A percentile compares a stretch with the other conserved stretches of the same genome.
phyloP scores from a whole-genome alignment of 2,888 invertebrate genomes.

The Taenaris catops region DNA sequence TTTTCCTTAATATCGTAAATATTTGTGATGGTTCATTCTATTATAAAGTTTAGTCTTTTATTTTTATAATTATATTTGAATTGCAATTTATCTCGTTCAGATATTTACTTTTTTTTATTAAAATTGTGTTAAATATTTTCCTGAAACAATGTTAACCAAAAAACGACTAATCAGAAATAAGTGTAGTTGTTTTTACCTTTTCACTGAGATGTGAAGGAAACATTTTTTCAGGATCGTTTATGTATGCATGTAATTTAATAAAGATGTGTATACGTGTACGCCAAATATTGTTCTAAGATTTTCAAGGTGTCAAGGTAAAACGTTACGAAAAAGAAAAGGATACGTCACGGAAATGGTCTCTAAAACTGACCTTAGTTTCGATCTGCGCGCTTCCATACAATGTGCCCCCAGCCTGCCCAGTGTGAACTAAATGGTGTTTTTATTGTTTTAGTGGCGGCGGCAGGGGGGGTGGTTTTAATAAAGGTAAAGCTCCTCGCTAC shows the following conservation, averaged over 20 bases:
- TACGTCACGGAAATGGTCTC: conserved; percentile 69
- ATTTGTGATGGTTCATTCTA: too few species aligned
- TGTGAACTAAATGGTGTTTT: conserved; percentile 87
- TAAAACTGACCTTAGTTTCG: conserved; percentile 71
- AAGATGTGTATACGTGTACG: conserved; percentile 21
- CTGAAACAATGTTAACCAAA: conserved; percentile 1
- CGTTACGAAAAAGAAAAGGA: conserved; percentile 81
- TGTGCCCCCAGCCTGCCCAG: conserved; percentile 79
- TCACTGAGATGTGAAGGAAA: too few species aligned
- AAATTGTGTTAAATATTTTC: not conserved
- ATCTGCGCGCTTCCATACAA: conserved; percentile 77
- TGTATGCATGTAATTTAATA: conserved; percentile 24
- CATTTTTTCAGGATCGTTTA: conserved; percentile 27
- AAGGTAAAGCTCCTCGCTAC: conserved; percentile 94
- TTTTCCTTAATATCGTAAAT: too few species aligned
- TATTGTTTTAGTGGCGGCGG: conserved; percentile 97
- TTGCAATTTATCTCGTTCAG: too few species aligned
- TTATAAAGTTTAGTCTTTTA: too few species aligned
- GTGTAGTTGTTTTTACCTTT: too few species aligned
- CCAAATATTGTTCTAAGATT: conserved; percentile 58
- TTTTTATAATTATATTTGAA: too few species aligned
- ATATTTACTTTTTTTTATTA: not conserved
- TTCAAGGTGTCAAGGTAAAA: conserved; percentile 70
- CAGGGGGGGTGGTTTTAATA: conserved; percentile 97
- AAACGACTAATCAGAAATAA: too few species aligned